A percentile compares a stretch with the other conserved stretches of the same genome.
phyloP scores from a whole-genome alignment of 2,888 invertebrate genomes.

The Cryptocheilus praepositus region DNA sequence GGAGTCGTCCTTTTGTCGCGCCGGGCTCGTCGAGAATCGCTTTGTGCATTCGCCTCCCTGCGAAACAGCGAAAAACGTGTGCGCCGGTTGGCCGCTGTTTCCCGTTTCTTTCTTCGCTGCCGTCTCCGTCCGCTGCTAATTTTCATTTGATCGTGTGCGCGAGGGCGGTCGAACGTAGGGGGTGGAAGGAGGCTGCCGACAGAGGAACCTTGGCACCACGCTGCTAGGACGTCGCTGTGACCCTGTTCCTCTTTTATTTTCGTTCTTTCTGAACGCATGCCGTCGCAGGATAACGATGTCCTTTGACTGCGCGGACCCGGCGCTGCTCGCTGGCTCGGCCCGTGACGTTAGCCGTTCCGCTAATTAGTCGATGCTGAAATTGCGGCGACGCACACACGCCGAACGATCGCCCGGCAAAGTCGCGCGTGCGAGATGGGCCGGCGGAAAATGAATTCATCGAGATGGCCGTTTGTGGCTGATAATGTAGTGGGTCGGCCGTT shows the following conservation, averaged over 20 bases:
- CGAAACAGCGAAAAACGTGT: constrained; percentile 26
- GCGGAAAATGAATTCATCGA: neutral
- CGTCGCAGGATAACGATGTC: constrained; percentile 49
- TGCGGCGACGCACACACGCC: constrained; percentile 33
- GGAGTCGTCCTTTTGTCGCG: constrained; percentile 21
- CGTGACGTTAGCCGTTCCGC: constrained; percentile 43
- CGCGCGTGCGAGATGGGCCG: neutral
- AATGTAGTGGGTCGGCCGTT: no score
- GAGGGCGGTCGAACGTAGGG: no score
- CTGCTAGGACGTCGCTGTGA: constrained; percentile 8
- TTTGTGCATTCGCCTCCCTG: constrained; percentile 36
- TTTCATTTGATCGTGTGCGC: constrained; percentile 61
- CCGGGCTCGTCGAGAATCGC: constrained; percentile 13
- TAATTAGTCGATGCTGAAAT: constrained; percentile 57
- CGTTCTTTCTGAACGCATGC: constrained; percentile 21
- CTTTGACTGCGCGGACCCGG: constrained; percentile 47
- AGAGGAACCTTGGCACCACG: neutral
- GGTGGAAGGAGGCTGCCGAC: no score
- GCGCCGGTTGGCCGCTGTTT: constrained; percentile 19
- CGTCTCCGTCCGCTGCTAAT: constrained; percentile 51
- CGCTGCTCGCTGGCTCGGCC: neutral
- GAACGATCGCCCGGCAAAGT: constrained; percentile 28
- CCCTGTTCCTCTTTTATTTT: constrained; percentile 21
- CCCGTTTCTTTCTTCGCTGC: constrained; percentile 8
- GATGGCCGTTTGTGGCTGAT: neutral